Conservation (phyloP, 2,113 vertebrate species). For the Sebastes fasciatus region DNA sequence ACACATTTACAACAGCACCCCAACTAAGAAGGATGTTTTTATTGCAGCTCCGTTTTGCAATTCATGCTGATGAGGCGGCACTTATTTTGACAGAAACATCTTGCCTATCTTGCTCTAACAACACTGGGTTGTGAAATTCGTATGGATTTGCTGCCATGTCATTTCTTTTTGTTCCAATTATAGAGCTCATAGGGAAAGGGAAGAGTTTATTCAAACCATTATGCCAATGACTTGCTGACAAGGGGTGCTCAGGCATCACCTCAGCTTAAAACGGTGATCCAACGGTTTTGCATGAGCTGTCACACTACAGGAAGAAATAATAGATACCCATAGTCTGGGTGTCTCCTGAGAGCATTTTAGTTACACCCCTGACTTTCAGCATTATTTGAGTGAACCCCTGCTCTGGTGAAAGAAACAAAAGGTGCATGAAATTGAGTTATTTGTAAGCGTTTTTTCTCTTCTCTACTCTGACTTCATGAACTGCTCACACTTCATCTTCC, state of each 20-base stretch:
- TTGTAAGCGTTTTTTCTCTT: background rate
- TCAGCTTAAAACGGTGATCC: slow-evolving; percentile 27
- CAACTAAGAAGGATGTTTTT: background rate
- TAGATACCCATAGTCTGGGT: slow-evolving; percentile 3
- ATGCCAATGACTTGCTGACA: slow-evolving; percentile 51
- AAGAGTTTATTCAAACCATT: slow-evolving; percentile 40
- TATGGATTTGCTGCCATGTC: slow-evolving; percentile 61
- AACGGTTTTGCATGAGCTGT: slow-evolving; percentile 33
- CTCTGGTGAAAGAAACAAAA: slow-evolving; percentile 27
- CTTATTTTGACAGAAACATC: slow-evolving; percentile 54
- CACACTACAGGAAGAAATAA: slow-evolving; percentile 39
- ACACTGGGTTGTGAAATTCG: slow-evolving; percentile 6
- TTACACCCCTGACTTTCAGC: slow-evolving; percentile 24
- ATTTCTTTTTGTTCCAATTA: slow-evolving; percentile 55
- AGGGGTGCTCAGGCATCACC: slow-evolving; percentile 36
- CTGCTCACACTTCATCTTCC: background rate
- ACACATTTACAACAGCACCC: background rate
- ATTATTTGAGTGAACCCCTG: background rate
- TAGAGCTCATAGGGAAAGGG: background rate
- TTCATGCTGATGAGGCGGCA: slow-evolving; percentile 14
- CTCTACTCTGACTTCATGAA: slow-evolving; percentile 5
- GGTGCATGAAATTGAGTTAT: slow-evolving; percentile 28
- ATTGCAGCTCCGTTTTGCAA: background rate
- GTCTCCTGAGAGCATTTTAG: slow-evolving; percentile 31
- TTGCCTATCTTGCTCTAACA: slow-evolving; percentile 31